Evolutionary conservation across 2,888 invertebrate genomes (phyloP).

Genomic region (Acrobasis consociella): DNA sequence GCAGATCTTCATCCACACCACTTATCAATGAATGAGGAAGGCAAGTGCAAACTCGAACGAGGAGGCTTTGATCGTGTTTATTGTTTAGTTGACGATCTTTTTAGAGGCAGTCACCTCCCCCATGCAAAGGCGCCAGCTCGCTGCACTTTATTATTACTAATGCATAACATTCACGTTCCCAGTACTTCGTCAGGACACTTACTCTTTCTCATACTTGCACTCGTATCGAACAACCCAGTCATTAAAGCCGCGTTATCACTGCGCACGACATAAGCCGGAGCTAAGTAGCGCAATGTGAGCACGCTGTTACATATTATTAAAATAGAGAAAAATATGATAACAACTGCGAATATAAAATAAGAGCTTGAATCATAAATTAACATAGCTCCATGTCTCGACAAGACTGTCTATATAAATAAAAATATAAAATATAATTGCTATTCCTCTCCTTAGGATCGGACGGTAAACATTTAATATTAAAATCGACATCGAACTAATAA

Average conservation of each 20-base stretch:
- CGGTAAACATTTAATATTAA: constrained; percentile 24
- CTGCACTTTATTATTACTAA: constrained; percentile 13
- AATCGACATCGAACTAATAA: constrained; percentile 23
- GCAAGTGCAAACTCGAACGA: constrained; percentile 26
- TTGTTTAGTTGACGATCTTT: constrained; percentile 14
- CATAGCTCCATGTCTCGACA: constrained; percentile 14
- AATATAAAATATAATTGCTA: constrained; percentile 23
- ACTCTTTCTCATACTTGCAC: background rate
- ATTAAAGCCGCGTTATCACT: constrained; percentile 16
- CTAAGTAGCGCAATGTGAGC: constrained; percentile 21
- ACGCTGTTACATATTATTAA: constrained; percentile 16
- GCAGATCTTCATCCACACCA: constrained; percentile 53
- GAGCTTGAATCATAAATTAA: constrained; percentile 26
- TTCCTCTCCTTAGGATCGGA: constrained; percentile 28
- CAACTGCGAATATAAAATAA: constrained; percentile 26
- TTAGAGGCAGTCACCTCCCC: constrained; percentile 25
- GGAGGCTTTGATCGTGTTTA: constrained; percentile 16
- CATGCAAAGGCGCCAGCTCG: constrained; percentile 22
- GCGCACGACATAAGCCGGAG: constrained; percentile 5
- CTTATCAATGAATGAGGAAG: constrained; percentile 38
- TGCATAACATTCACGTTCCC: constrained; percentile 3
- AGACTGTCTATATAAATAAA: constrained; percentile 24
- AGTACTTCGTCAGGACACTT: background rate
- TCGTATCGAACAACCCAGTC: constrained; percentile 5
- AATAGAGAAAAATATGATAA: constrained; percentile 24